These are phyloP conservation scores for Ctenicera cuprea DNA, from an alignment of 2,888 invertebrate genomes.

Conservation along the genomic window DNA sequence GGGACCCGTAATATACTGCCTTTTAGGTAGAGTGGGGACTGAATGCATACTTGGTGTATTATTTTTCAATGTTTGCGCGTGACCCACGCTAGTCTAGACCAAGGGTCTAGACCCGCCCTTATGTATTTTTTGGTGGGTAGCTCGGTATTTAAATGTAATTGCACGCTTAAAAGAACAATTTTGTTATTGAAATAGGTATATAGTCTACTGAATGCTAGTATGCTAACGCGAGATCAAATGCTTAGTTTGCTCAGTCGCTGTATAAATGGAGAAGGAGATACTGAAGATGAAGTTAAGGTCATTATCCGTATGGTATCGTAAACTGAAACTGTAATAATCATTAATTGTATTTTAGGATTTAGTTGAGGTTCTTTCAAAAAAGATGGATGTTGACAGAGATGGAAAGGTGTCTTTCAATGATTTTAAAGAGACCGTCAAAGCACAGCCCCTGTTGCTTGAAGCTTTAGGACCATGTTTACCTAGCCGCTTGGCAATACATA, in stretches of 20 bases:
- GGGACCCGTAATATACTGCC: too few relatives aligned
- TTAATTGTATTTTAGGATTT: too few relatives aligned
- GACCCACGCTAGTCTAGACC: too few relatives aligned
- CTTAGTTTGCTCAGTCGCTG: conserved; percentile 78
- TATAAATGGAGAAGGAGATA: conserved; percentile 77
- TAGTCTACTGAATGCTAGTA: conserved; percentile 80
- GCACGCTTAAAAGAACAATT: neutral
- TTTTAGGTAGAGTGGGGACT: too few relatives aligned
- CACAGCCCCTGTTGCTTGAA: conserved; percentile 81
- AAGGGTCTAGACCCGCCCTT: too few relatives aligned
- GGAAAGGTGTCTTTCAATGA: conserved; percentile 83
- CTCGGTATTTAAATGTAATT: too few relatives aligned
- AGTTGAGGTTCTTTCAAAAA: conserved; percentile 82
- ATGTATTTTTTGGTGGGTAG: neutral
- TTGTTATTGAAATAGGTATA: conserved; percentile 74
- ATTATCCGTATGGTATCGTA: too few relatives aligned
- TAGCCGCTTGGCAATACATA: conserved; percentile 72
- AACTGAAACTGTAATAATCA: too few relatives aligned
- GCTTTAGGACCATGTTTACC: conserved; percentile 85
- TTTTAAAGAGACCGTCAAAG: conserved; percentile 78
- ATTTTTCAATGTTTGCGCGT: too few relatives aligned
- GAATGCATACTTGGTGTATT: too few relatives aligned
- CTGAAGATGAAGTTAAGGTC: conserved; percentile 81
- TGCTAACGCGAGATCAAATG: conserved; percentile 83
- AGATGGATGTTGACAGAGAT: conserved; percentile 85